Base-by-base conservation (phyloP, 2,888 invertebrate species). In the Tenthredo livida region DNA sequence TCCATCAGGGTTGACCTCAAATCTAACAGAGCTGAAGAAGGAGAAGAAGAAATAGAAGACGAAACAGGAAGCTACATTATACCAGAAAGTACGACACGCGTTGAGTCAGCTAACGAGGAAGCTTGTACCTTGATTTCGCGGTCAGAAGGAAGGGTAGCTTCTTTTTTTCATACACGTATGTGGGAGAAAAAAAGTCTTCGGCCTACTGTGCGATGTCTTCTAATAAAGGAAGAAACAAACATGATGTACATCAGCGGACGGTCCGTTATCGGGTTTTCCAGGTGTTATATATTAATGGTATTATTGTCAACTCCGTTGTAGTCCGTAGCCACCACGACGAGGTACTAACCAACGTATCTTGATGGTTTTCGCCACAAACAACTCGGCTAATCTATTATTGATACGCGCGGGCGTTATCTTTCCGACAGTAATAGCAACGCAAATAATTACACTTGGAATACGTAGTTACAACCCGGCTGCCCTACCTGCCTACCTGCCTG, bases 341-440 rank as follows among this genome's bases (percentile, higher is more conserved):
- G 5, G 37, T 25, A 25, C 43, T n/a, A 21, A 43, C 40, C 37
- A 58, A 80, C 37, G 40, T 80, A 83, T 83, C 67, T 70, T 83
- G 83, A 83, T 83, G 70, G 70, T 83, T 83, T 70, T 83, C 58
- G 80, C 83, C 83, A 70, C 83, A 70, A 83, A 83, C 83, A 70
- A 83, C 83, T 80, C 80, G 33, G 67, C 83, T 83, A 65, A 70
- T 83, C 65, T 83, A 83, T 83, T 83, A 83, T 83, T 83, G 83
- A 83, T 83, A 83, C 67, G 29, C 70, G 47, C 70, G 25, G 47
- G 67, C 67, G 83, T 83, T 67, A 83, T 83, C 83, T 83, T 70
- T 58, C 70, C 50, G 83, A 83, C 83, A 70, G 83, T 70, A 83
- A 70, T 70, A 70, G 70, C 83, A 83, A 83, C 83, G 65, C 83